phyloP scores from a whole-genome alignment of 37 sponge, comb jelly and placozoan genomes.

The Diacarnus erythraeanus region DNA sequence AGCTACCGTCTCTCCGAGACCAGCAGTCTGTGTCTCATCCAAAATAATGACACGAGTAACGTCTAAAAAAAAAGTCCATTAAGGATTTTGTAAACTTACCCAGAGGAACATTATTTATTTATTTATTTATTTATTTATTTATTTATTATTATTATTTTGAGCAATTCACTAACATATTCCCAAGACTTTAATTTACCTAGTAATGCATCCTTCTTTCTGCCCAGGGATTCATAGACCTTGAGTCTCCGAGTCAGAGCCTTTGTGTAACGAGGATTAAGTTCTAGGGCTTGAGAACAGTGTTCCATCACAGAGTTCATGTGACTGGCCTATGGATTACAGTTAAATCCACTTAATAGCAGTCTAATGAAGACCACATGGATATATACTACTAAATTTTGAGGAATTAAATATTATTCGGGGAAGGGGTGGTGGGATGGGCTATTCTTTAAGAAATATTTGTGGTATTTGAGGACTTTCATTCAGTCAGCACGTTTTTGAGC shows the following conservation, averaged over 20 bases:
- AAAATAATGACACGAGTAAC: conserved; percentile 46
- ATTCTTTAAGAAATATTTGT: no score
- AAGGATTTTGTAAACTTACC: background rate
- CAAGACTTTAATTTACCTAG: conserved; percentile 37
- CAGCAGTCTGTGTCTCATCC: conserved; percentile 39
- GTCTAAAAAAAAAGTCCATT: conserved; percentile 27
- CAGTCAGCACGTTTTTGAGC: no score
- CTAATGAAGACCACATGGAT: background rate
- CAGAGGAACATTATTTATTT: background rate
- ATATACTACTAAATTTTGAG: conserved; percentile 7
- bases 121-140: background rate
- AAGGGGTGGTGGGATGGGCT: no score
- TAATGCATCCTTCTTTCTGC: conserved; percentile 49
- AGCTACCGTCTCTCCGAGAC: conserved; percentile 19
- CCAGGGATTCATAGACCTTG: conserved; percentile 38
- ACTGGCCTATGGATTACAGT: background rate
- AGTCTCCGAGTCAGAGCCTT: conserved; percentile 59
- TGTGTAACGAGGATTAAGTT: conserved; percentile 49
- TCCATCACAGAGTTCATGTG: conserved; percentile 22
- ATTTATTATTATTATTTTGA: no score
- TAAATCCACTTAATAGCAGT: background rate
- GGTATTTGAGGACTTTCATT: no score
- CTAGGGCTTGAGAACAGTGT: conserved; percentile 39
- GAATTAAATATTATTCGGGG: background rate
- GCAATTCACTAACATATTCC: background rate